A percentile compares a stretch with the other conserved stretches of the same genome.
Evolutionary conservation across 2,797 vertebrate species (phyloP).

Genomic region (Leucoraja ocellata): DNA sequence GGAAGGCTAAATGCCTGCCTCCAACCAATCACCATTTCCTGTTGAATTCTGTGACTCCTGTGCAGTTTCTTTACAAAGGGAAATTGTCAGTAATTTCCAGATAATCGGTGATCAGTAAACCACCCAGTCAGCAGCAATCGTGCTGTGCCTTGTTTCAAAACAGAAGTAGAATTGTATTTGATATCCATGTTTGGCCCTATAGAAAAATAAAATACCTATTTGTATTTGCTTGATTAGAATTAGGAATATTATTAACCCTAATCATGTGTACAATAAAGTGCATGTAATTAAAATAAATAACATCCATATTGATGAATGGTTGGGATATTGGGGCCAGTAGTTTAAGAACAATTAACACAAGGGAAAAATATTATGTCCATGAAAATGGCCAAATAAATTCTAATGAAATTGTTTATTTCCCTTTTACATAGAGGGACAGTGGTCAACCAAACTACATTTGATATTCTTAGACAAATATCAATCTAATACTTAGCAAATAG

Average conservation of each 20-base stretch:
- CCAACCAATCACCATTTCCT: slow-evolving; percentile 60
- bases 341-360: background rate
- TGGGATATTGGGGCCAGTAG: background rate
- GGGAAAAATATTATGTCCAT: background rate
- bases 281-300: background rate
- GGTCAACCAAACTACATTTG: background rate
- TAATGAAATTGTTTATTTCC: background rate
- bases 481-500: background rate
- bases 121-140: slow-evolving; percentile 55
- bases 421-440: background rate
- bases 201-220: background rate
- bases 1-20: slow-evolving; percentile 65
- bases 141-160: slow-evolving; percentile 40
- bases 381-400: background rate
- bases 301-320: background rate
- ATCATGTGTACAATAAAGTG: background rate
- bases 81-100: slow-evolving; percentile 56
- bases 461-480: background rate
- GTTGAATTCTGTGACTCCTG: slow-evolving; percentile 58
- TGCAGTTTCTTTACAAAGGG: slow-evolving; percentile 52
- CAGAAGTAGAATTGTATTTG: background rate
- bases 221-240: background rate
- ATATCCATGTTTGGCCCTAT: background rate
- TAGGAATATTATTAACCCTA: background rate
- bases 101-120: slow-evolving; percentile 65